Evolutionary conservation across 2,888 invertebrate genomes (phyloP).

Genomic region (Amblyjoppa fuscipennis): DNA sequence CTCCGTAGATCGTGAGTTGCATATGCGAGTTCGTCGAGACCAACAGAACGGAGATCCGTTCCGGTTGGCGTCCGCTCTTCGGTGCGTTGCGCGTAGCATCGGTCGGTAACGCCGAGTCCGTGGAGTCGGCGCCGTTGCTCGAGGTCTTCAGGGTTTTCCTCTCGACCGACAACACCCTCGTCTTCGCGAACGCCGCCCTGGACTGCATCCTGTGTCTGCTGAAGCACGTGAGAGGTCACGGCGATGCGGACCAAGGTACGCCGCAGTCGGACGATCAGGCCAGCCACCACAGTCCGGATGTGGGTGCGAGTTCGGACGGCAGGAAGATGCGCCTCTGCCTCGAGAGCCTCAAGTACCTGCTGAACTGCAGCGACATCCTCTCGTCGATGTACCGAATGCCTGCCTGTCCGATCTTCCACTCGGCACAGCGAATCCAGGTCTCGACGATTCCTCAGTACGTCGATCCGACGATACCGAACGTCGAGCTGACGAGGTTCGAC

Average conservation of each 20-base stretch:
- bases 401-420: constrained; percentile 96
- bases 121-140: constrained; percentile 90
- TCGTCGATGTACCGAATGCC: constrained; percentile 98
- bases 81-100: constrained; percentile 95
- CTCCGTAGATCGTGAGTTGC: constrained; percentile 94
- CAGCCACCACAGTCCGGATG: constrained; percentile 8
- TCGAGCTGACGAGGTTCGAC: constrained; percentile 90
- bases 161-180: constrained; percentile 95
- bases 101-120: constrained; percentile 88
- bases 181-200: constrained; percentile 97
- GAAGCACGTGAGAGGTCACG: constrained; percentile 91
- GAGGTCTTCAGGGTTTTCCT: constrained; percentile 98
- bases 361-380: constrained; percentile 94
- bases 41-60: constrained; percentile 96
- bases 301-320: constrained; percentile 67
- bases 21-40: constrained; percentile 98
- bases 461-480: constrained; percentile 93
- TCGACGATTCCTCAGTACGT: constrained; percentile 92
- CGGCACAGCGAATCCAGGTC: constrained; percentile 93
- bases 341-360: constrained; percentile 93
- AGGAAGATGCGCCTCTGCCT: constrained; percentile 87
- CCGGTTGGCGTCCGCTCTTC: constrained; percentile 98
- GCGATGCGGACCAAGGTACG: constrained; percentile 85
- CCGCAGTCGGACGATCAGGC: constrained; percentile 67
- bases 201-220: constrained; percentile 97